Conservation (phyloP, 2,888 invertebrate species). For the Drosophila putrida region DNA sequence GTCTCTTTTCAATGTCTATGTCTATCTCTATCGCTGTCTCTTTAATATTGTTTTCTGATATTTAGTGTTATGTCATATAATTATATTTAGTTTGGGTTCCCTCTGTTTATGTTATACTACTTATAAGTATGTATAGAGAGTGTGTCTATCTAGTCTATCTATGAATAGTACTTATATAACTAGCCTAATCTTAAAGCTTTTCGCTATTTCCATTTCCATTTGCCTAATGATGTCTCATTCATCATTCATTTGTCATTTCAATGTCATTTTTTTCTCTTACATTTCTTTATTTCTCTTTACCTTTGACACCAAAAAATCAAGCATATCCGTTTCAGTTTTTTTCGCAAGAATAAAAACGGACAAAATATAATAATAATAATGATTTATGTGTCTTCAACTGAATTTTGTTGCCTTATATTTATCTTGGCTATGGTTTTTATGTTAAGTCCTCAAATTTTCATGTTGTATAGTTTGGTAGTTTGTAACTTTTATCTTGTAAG, state of each 20-base stretch:
- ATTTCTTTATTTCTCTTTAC: slow-evolving; percentile 11
- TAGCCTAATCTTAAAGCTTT: slow-evolving; percentile 26
- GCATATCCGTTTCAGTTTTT: slow-evolving; percentile 21
- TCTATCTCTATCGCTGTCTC: slow-evolving; percentile 17
- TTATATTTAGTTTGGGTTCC: slow-evolving; percentile 27
- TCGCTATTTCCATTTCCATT: slow-evolving; percentile 31
- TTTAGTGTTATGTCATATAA: slow-evolving; percentile 38
- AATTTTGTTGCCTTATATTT: slow-evolving; percentile 17
- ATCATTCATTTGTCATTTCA: slow-evolving; percentile 51
- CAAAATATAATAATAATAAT: slow-evolving; percentile 29
- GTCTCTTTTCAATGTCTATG: slow-evolving; percentile 41
- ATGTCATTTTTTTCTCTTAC: slow-evolving; percentile 31
- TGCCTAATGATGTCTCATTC: slow-evolving; percentile 53
- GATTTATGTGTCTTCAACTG: slow-evolving; percentile 39
- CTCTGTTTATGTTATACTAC: slow-evolving; percentile 21
- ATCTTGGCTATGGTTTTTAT: slow-evolving; percentile 45
- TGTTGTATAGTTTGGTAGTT: slow-evolving; percentile 21
- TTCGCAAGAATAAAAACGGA: slow-evolving; percentile 2
- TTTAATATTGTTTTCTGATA: slow-evolving; percentile 21
- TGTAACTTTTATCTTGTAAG: slow-evolving; percentile 36
- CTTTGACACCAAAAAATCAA: slow-evolving; percentile 24
- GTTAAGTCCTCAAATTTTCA: slow-evolving; percentile 21
- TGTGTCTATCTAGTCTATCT: slow-evolving; percentile 12
- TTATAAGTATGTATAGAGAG: slow-evolving; percentile 27
- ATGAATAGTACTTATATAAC: slow-evolving; percentile 14